A percentile compares a stretch with the other conserved stretches of the same genome.
These are phyloP conservation scores for Corbicula japonica DNA, from an alignment of 2,888 invertebrate species.

Conservation along the genomic window DNA sequence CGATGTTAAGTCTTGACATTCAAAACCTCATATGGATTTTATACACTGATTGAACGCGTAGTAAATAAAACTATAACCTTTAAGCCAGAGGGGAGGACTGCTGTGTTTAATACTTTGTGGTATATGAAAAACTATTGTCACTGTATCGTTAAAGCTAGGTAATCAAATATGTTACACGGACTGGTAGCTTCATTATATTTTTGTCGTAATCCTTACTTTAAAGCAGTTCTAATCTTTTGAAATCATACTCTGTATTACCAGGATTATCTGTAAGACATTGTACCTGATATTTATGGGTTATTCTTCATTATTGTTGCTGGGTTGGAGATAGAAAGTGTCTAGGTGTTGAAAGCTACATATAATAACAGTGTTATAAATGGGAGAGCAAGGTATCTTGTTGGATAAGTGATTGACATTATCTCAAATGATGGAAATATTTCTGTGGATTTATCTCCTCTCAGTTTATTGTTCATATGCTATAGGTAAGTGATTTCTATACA, in stretches of 20 bases:
- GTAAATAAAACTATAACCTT: constrained; percentile 25
- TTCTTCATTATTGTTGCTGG: too few species aligned
- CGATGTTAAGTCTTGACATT: too few species aligned
- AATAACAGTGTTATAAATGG: constrained; percentile 12
- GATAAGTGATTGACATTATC: neutral
- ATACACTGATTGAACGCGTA: too few species aligned
- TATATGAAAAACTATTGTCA: constrained; percentile 30
- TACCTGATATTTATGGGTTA: too few species aligned
- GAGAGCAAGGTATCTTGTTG: neutral
- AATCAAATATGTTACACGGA: constrained; percentile 47
- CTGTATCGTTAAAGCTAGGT: constrained; percentile 25
- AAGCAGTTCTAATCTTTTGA: too few species aligned
- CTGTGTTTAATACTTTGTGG: constrained; percentile 27
- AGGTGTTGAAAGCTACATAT: neutral
- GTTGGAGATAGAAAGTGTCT: neutral
- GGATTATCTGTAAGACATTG: too few species aligned
- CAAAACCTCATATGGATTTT: too few species aligned
- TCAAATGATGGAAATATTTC: constrained; percentile 23
- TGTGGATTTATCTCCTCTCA: constrained; percentile 17
- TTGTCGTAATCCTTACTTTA: constrained; percentile 27
- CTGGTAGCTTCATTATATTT: constrained; percentile 27
- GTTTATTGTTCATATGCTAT: neutral
- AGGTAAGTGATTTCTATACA: constrained; percentile 12
- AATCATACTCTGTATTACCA: too few species aligned
- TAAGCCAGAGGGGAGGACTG: constrained; percentile 32